A percentile compares a stretch with the other conserved stretches of the same genome.
Evolutionary conservation across 2,888 invertebrate species (phyloP).

Genomic region (Mythimna vitellina): DNA sequence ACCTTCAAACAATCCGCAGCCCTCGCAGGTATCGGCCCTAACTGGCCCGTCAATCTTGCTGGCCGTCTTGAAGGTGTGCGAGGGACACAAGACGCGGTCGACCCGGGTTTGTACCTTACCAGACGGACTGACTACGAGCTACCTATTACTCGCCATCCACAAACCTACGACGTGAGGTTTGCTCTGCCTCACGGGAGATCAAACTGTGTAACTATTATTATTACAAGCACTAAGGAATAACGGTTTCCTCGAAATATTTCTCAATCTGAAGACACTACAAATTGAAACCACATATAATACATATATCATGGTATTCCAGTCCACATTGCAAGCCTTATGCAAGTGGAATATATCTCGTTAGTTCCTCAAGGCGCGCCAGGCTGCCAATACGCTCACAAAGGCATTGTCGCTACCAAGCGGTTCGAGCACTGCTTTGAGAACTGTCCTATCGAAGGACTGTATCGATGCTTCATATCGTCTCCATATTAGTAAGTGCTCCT

Average conservation of each 20-base stretch:
- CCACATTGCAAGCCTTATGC: background rate
- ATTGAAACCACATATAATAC: background rate
- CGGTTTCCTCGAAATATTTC: background rate
- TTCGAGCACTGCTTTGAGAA: conserved; percentile 25
- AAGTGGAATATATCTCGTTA: conserved; percentile 30
- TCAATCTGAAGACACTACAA: background rate
- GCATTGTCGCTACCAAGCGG: conserved; percentile 8
- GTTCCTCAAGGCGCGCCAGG: conserved; percentile 2
- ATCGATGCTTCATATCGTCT: background rate
- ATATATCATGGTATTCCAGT: background rate
- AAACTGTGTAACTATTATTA: too few species aligned
- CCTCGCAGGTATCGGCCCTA: too few species aligned
- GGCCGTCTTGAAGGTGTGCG: too few species aligned
- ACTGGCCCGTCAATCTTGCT: too few species aligned
- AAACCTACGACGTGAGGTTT: too few species aligned
- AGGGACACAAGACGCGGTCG: too few species aligned
- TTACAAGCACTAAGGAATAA: background rate
- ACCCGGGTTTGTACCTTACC: background rate
- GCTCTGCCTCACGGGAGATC: too few species aligned
- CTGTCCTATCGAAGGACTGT: background rate
- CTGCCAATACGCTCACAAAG: conserved; percentile 25
- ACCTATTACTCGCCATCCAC: too few species aligned
- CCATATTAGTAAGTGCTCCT: background rate
- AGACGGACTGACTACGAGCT: too few species aligned
- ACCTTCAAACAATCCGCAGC: too few species aligned